These are phyloP conservation scores for Suncus etruscus DNA, from an alignment of 2,113 vertebrate species.

Conservation along the genomic window DNA sequence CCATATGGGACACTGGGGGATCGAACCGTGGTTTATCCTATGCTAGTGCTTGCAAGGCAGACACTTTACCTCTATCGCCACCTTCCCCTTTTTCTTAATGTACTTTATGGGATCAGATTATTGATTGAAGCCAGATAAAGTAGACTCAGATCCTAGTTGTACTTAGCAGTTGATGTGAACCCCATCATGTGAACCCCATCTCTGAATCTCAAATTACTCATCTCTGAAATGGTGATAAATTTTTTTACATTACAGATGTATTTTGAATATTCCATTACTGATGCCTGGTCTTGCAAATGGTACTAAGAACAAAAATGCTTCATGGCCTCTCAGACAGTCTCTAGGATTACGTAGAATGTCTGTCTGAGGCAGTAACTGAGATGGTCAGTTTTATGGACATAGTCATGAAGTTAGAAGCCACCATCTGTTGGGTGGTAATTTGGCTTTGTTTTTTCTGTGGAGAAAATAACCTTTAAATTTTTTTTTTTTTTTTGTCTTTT, in stretches of 20 bases:
- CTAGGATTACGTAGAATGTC: neutral
- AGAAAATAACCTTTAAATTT: neutral
- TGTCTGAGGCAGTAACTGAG: neutral
- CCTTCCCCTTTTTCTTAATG: neutral
- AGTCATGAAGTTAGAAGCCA: neutral
- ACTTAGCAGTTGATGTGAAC: neutral
- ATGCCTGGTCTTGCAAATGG: neutral
- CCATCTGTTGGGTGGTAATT: neutral
- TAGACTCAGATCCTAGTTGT: neutral
- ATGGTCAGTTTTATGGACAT: neutral
- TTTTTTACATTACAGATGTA: neutral
- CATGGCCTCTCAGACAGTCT: neutral
- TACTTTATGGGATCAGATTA: neutral
- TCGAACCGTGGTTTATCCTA: too few relatives aligned
- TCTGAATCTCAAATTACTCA: slow-evolving; percentile 5
- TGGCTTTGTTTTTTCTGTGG: neutral
- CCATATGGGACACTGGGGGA: too few relatives aligned
- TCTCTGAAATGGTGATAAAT: neutral
- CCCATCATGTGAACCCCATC: neutral
- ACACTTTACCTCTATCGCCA: too few relatives aligned
- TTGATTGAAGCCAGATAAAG: neutral
- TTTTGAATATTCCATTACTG: neutral
- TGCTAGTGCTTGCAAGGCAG: too few relatives aligned
- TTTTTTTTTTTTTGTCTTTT: too few relatives aligned
- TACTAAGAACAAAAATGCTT: neutral